These are phyloP conservation scores for Agrotis puta DNA, from an alignment of 2,888 invertebrate species.

Conservation along the genomic window DNA sequence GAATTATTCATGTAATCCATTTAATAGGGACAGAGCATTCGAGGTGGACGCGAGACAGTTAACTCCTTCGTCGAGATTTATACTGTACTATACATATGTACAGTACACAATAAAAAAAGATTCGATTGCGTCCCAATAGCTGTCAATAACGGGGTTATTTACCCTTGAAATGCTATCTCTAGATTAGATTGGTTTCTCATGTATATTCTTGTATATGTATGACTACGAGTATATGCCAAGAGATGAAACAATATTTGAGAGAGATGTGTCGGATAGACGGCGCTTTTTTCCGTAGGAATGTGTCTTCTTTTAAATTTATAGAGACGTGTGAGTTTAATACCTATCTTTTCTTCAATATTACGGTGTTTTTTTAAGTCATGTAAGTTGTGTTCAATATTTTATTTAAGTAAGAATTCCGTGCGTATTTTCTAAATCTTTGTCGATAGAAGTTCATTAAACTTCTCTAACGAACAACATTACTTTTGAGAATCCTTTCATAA, in stretches of 20 bases:
- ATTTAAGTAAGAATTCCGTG: background rate
- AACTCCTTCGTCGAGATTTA: conserved; percentile 70
- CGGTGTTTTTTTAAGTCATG: conserved; percentile 32
- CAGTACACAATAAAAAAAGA: conserved; percentile 60
- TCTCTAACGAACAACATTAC: conserved; percentile 3
- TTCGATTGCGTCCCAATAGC: conserved; percentile 60
- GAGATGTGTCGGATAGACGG: conserved; percentile 26
- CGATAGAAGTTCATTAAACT: background rate
- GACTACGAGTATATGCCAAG: conserved; percentile 34
- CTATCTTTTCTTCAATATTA: conserved; percentile 15
- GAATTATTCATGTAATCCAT: conserved; percentile 89
- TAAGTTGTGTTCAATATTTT: conserved; percentile 11
- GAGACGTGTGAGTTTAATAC: background rate
- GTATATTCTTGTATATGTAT: conserved; percentile 3
- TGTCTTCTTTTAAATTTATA: conserved; percentile 35
- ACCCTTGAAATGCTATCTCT: conserved; percentile 56
- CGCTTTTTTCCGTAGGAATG: conserved; percentile 20
- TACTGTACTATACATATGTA: conserved; percentile 66
- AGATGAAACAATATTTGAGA: conserved; percentile 51
- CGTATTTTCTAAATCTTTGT: background rate
- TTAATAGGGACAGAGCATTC: conserved; percentile 76
- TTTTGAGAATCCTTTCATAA: conserved; percentile 28
- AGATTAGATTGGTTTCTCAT: conserved; percentile 60
- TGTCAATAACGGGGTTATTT: conserved; percentile 62
- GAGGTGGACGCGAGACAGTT: conserved; percentile 63